Base-by-base conservation (phyloP, 2,888 invertebrate species). In the Pseudococcus jackbeardsleyi region DNA sequence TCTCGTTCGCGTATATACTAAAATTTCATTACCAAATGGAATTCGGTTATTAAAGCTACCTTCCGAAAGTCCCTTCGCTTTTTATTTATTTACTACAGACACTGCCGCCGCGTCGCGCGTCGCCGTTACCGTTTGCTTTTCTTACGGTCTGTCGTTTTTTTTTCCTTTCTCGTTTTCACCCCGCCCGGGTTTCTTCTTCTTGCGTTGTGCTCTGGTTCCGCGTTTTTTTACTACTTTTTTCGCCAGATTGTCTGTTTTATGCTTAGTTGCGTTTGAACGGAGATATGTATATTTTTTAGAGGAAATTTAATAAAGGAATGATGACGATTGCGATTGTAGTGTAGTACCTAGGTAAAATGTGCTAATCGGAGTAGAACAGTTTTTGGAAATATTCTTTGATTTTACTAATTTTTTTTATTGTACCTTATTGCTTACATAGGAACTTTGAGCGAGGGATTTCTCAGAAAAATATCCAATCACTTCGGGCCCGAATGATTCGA, bases 21-120 rank as follows among this genome's bases (percentile, higher is more conserved):
- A 86, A 86, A 86, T 86, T 86, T 86, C 86, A 86, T 86, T 86
- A 86, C 64, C 22, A 86, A 86, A 86, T 86, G 86, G 86, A 86
- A 86, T 42, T 86, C 59, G 59, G 64, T 86, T 86, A 86, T 86
- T 86, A 86, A 86, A 86, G 68, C 42, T 42, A 42, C 54, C 77
- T 77, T 42, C 68, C 12, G 68, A 68, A 68, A 68, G 68, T 68
- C 68, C 68, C 68, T 68, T 68, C 68, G 68, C 68, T 68, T 68
- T 68, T 68, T 68, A 68, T 68, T 68, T 68, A 68, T 68, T 68
- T 68, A 68, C 68, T 68, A 7, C 64, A 54, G 68, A 22, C 22
- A n/a, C 54, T n/a, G 15, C 54, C 54, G 6, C 54, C 54, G 54
- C 54, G n/a, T 54, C 54, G 5, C 54, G 54, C 54, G n/a, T 54